A percentile compares a stretch with the other conserved stretches of the same genome.
These are phyloP conservation scores for Notolepis coatsorum DNA, from an alignment of 2,797 vertebrate species.

Conservation along the genomic window DNA sequence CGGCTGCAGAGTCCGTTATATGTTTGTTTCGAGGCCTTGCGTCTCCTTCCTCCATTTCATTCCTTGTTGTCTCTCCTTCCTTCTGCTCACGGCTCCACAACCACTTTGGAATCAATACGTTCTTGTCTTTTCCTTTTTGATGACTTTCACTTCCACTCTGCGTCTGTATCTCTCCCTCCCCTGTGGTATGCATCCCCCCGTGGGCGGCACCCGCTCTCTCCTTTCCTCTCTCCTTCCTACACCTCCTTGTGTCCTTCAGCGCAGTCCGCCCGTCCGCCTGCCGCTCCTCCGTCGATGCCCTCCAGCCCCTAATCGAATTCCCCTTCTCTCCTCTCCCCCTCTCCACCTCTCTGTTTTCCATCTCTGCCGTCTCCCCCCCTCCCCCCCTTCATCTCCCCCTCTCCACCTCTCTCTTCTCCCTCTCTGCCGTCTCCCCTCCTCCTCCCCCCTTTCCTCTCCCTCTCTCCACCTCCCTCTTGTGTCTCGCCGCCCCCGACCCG, in stretches of 20 bases:
- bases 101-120: no score
- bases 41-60: neutral
- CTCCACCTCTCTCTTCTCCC: neutral
- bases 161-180: conserved; percentile 31
- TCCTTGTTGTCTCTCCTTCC: neutral
- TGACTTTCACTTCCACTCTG: conserved; percentile 6
- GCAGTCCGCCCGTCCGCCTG: conserved; percentile 29
- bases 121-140: no score
- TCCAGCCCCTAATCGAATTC: conserved; percentile 69
- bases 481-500: neutral
- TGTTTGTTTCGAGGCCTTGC: no score
- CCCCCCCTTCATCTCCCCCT: neutral
- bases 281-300: conserved; percentile 44
- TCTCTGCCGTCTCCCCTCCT: conserved; percentile 19
- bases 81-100: no score
- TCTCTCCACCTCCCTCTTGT: conserved; percentile 5
- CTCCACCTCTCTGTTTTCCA: conserved; percentile 13
- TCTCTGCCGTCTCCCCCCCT: neutral
- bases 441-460: conserved; percentile 20
- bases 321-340: conserved; percentile 33
- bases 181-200: conserved; percentile 23
- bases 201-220: conserved; percentile 14
- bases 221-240: conserved; percentile 8
- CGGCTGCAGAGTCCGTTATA: no score
- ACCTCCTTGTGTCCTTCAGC: conserved; percentile 18